Base-by-base conservation (phyloP, 1,140 invertebrate species). In the Drosophila carrolli region DNA sequence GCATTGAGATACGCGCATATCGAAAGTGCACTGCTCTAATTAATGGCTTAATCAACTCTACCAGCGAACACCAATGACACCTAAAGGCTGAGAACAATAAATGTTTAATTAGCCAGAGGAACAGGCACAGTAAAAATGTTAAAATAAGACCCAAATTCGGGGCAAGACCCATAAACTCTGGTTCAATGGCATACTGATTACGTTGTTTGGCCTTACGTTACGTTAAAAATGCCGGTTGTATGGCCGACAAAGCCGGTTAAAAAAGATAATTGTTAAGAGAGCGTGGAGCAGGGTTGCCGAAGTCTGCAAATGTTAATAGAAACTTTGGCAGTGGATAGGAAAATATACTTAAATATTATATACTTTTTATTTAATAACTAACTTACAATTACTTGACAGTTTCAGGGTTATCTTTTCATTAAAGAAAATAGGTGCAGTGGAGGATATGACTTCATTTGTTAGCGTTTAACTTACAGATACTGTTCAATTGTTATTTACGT, bases 21-120 rank as follows among this genome's bases (percentile, higher is more conserved):
- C 65, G 65, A 66, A 66, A 68, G 65, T 68, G 57, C 56, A 74
- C 35, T 82, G 83, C 78, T 88, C 82, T 70, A 82, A 88, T 86
- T 82, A 79, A 78, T 88, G 65, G 61, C 70, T 78, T 67, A 58
- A 78, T 85, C 75, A 43, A 51, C 41, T 61, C 51, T 40, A 58
- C 32, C 37, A 60, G 44, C 50, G 46, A 63, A 44, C 57, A 62
- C 37, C 41, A 56, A 73, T 73, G 46, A 55, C 60, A 67, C 47
- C 41, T 55, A 38, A 29, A 54, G 40, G 43, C 40, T 19, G 43
- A 67, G 32, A 29, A 35, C 23, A 51, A 56, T 58, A 66, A 75
- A 75, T 40, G 38, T 23, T 43, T 55, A 53, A 59, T 54, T 63
- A 13, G 59, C 29, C n/a, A 14, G 29, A 51, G n/a, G 4, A 29